phyloP scores from a whole-genome alignment of 2,797 vertebrate species.

The Aselliscus stoliczkanus region DNA sequence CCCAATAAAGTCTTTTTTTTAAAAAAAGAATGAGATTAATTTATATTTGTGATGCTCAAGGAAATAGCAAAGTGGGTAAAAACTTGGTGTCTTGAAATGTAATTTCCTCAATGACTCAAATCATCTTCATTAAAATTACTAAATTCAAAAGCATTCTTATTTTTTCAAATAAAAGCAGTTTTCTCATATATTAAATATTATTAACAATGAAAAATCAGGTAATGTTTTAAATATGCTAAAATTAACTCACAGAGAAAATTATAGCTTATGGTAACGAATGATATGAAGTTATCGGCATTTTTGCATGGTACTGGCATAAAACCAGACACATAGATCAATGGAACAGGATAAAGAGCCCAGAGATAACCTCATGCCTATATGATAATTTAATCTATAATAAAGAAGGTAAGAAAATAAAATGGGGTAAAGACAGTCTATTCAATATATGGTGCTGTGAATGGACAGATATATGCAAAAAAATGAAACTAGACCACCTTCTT shows the following conservation, averaged over 20 bases:
- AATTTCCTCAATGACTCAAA: background rate
- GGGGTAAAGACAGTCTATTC: too few species aligned
- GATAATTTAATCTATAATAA: too few species aligned
- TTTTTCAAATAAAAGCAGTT: background rate
- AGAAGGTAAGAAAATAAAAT: too few species aligned
- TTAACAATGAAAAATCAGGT: conserved; percentile 8
- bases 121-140: background rate
- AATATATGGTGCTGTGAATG: too few species aligned
- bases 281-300: background rate
- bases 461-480: too few species aligned
- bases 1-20: too few species aligned
- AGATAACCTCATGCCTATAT: too few species aligned
- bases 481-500: too few species aligned
- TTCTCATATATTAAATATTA: conserved; percentile 1
- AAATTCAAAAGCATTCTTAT: conserved; percentile 13
- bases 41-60: background rate
- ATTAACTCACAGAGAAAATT: background rate
- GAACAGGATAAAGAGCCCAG: too few species aligned
- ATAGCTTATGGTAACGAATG: background rate
- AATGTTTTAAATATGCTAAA: background rate
- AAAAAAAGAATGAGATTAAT: background rate
- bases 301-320: too few species aligned
- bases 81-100: background rate
- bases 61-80: background rate
- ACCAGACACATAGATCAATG: too few species aligned